phyloP scores from a whole-genome alignment of 2,888 invertebrate genomes.

The Melangyna quadrimaculata region DNA sequence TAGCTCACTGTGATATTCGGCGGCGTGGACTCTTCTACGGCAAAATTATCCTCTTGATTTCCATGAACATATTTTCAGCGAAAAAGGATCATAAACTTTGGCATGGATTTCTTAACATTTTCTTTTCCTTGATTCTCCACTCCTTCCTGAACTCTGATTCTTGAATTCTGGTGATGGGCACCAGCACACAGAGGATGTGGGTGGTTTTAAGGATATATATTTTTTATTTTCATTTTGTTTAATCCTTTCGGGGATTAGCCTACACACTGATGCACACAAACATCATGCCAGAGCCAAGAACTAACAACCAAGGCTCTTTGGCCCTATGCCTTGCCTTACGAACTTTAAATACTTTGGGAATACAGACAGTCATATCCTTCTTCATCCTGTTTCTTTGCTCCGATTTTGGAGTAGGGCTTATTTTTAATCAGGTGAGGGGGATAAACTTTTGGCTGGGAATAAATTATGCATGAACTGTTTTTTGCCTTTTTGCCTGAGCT shows the following conservation, averaged over 20 bases:
- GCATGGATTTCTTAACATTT: slow-evolving; percentile 55
- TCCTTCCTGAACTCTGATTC: background rate
- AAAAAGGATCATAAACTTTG: slow-evolving; percentile 68
- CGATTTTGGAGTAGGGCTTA: slow-evolving; percentile 44
- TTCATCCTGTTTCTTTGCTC: background rate
- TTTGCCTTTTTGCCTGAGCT: slow-evolving; percentile 37
- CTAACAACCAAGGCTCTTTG: background rate
- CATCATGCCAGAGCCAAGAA: slow-evolving; percentile 23
- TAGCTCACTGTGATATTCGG: slow-evolving; percentile 45
- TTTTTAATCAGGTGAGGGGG: slow-evolving; percentile 71
- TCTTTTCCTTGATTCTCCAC: slow-evolving; percentile 2
- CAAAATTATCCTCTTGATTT: slow-evolving; percentile 67
- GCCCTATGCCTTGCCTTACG: slow-evolving; percentile 13
- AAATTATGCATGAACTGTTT: slow-evolving; percentile 71
- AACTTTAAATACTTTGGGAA: slow-evolving; percentile 58
- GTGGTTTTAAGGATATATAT: slow-evolving; percentile 8
- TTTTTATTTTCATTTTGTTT: slow-evolving; percentile 57
- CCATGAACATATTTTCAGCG: slow-evolving; percentile 50
- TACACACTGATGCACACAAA: slow-evolving; percentile 39
- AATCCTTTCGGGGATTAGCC: slow-evolving; percentile 70
- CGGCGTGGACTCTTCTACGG: slow-evolving; percentile 31
- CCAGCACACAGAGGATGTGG: slow-evolving; percentile 6
- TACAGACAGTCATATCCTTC: slow-evolving; percentile 12
- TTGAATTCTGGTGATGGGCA: background rate
- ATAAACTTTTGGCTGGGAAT: slow-evolving; percentile 70